Conservation (phyloP, 1,140 invertebrate species). For the Drosophila pseudoananassae region DNA sequence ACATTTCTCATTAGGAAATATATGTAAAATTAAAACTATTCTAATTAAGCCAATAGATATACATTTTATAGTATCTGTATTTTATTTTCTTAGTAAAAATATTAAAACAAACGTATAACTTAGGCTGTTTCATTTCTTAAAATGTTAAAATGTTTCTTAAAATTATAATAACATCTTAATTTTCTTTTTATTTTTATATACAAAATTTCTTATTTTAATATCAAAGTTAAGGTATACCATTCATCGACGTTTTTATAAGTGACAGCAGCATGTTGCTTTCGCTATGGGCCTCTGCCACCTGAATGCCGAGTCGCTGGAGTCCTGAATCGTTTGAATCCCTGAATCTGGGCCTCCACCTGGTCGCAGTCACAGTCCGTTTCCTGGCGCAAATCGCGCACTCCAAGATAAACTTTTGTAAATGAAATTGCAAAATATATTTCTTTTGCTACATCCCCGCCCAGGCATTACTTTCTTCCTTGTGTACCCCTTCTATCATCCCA, state of each 20-base stretch:
- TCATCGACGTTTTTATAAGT: not conserved
- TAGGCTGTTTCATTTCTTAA: too few species aligned
- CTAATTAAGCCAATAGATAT: too few species aligned
- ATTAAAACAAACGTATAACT: too few species aligned
- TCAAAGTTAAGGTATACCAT: not conserved
- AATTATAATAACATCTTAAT: too few species aligned
- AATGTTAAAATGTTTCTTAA: too few species aligned
- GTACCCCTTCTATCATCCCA: not conserved
- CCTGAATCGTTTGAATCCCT: slow-evolving; percentile 1
- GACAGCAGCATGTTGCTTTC: not conserved
- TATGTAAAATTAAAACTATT: too few species aligned
- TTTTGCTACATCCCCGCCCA: slow-evolving; percentile 8
- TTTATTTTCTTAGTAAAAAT: too few species aligned
- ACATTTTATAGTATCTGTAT: too few species aligned
- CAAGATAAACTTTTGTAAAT: slow-evolving; percentile 81
- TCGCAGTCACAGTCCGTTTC: slow-evolving; percentile 41
- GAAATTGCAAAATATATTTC: slow-evolving; percentile 75
- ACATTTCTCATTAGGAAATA: too few species aligned
- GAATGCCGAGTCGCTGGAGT: slow-evolving; percentile 3
- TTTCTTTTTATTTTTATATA: too few species aligned
- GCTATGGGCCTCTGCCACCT: not conserved
- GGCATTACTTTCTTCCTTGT: not conserved
- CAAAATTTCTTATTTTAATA: not conserved
- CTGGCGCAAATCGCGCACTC: slow-evolving; percentile 63
- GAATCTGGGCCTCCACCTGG: slow-evolving; percentile 21